Conservation (phyloP, 2,797 vertebrate species). For the Phylloscopus collybita region DNA sequence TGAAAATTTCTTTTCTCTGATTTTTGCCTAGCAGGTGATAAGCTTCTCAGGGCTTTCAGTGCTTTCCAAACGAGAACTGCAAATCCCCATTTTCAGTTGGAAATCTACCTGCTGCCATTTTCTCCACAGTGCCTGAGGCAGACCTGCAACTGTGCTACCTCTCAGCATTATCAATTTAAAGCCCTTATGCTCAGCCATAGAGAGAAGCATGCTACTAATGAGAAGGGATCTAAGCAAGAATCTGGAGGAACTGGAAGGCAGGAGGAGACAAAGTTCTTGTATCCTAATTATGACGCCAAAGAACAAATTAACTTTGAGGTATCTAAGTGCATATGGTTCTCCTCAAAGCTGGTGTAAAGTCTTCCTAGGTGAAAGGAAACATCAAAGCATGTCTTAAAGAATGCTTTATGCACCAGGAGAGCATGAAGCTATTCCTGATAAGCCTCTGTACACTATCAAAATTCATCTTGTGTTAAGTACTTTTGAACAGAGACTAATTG, state of each 20-base stretch:
- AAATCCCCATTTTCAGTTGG: constrained; percentile 10
- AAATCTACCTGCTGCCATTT: constrained; percentile 41
- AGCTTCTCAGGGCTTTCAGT: background rate
- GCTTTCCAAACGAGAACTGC: background rate
- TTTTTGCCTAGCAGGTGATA: constrained; percentile 8
- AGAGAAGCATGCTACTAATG: constrained; percentile 33
- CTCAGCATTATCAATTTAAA: background rate
- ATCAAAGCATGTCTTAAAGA: background rate
- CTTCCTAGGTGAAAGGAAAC: background rate
- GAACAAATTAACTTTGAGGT: constrained; percentile 3
- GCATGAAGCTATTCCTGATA: constrained; percentile 25
- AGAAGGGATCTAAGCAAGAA: constrained; percentile 37
- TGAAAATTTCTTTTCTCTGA: background rate
- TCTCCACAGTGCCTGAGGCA: background rate
- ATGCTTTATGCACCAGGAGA: constrained; percentile 19
- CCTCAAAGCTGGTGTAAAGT: constrained; percentile 16
- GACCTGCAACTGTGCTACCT: constrained; percentile 20
- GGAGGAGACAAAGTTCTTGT: constrained; percentile 25
- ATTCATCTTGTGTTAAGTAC: background rate
- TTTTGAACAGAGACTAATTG: constrained; percentile 22
- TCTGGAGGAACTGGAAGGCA: background rate
- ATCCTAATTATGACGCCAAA: background rate
- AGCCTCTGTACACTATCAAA: constrained; percentile 48
- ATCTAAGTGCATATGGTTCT: background rate
- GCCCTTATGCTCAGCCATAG: constrained; percentile 6